These are phyloP conservation scores for Orgyia antiqua DNA, from an alignment of 2,888 invertebrate genomes.

Conservation along the genomic window DNA sequence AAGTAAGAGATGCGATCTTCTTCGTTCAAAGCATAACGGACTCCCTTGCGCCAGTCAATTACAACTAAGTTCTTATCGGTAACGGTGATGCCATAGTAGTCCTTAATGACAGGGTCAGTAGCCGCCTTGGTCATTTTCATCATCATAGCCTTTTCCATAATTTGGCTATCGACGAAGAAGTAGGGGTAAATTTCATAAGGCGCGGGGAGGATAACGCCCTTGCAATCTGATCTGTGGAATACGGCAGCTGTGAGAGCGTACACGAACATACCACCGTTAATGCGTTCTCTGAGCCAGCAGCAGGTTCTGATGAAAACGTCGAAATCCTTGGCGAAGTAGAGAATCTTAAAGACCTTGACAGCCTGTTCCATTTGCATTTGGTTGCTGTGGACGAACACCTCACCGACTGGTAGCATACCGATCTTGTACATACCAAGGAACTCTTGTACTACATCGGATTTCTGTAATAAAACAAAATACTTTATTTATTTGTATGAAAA, in stretches of 20 bases:
- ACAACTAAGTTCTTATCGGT: constrained; percentile 79
- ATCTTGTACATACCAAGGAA: constrained; percentile 75
- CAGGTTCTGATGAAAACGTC: constrained; percentile 82
- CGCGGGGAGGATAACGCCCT: constrained; percentile 82
- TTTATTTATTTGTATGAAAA: neutral
- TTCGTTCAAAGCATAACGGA: constrained; percentile 74
- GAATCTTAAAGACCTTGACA: constrained; percentile 78
- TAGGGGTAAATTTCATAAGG: constrained; percentile 88
- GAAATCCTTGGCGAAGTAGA: constrained; percentile 84
- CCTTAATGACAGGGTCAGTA: constrained; percentile 68
- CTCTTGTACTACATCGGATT: constrained; percentile 76
- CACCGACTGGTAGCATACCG: constrained; percentile 77
- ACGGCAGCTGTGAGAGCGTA: constrained; percentile 83
- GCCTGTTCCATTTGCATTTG: constrained; percentile 80
- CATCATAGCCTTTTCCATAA: constrained; percentile 82
- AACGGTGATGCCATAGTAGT: constrained; percentile 69
- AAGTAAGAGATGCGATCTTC: constrained; percentile 83
- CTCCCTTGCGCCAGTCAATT: constrained; percentile 82
- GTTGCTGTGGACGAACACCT: constrained; percentile 80
- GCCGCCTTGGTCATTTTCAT: constrained; percentile 80
- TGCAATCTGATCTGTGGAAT: constrained; percentile 82
- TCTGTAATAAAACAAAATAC: constrained; percentile 40
- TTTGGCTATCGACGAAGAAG: constrained; percentile 84
- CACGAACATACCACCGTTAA: constrained; percentile 86
- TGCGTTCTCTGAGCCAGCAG: constrained; percentile 82